Evolutionary conservation across 2,113 vertebrate genomes (phyloP).

Genomic region (Peromyscus maniculatus): DNA sequence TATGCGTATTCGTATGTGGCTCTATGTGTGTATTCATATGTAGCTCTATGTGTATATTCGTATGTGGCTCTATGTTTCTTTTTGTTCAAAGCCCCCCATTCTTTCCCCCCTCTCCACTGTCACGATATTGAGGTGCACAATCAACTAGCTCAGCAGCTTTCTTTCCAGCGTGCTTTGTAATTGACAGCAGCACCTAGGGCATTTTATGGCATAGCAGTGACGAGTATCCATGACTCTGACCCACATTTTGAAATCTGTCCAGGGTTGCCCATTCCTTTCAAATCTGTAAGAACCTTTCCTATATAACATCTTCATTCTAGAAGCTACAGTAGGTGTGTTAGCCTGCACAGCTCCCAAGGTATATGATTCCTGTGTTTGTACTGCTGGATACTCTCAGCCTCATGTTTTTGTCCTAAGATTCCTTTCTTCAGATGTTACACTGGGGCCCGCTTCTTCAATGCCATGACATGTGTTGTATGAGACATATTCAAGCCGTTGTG

Average conservation of each 20-base stretch:
- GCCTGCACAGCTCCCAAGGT: neutral
- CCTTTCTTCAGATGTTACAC: neutral
- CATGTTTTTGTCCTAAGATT: neutral
- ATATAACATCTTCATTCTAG: neutral
- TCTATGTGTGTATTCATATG: neutral
- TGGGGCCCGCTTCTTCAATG: neutral
- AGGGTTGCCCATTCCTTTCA: neutral
- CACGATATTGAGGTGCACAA: neutral
- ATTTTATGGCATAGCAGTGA: neutral
- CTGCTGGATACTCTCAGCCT: neutral
- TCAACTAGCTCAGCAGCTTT: neutral
- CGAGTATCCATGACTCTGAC: conserved; percentile 9
- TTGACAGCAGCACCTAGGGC: neutral
- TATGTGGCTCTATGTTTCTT: neutral
- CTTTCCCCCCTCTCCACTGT: neutral
- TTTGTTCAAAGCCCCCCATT: neutral
- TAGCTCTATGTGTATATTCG: neutral
- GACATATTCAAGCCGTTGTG: neutral
- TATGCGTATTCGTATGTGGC: neutral
- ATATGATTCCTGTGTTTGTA: neutral
- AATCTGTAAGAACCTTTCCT: neutral
- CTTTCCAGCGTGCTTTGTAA: neutral
- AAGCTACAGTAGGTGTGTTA: conserved; percentile 14
- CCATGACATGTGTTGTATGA: neutral
- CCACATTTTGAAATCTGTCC: conserved; percentile 14